These are phyloP conservation scores for Euthynnus affinis DNA, from an alignment of 2,797 vertebrate species.

Conservation along the genomic window DNA sequence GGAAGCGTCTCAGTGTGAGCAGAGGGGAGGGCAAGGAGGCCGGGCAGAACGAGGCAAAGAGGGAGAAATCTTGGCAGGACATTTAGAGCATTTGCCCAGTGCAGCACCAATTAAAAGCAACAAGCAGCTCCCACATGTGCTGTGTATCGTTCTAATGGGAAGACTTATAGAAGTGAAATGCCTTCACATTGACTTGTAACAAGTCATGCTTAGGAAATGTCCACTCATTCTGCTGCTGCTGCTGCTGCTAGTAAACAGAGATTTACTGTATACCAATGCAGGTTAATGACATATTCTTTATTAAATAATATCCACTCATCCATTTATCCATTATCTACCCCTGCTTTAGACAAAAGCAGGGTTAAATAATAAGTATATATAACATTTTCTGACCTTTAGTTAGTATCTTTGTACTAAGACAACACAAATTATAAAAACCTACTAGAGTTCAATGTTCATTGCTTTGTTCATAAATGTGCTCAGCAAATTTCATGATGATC, in stretches of 20 bases:
- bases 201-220: not conserved
- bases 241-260: not conserved
- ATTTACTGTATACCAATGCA: not conserved
- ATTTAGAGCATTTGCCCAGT: constrained; percentile 26
- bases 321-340: no score
- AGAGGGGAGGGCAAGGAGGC: constrained; percentile 28
- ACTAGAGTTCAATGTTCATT: no score
- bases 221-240: not conserved
- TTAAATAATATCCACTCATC: not conserved
- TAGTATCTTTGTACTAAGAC: no score
- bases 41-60: constrained; percentile 3
- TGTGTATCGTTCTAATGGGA: constrained; percentile 35
- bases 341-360: no score
- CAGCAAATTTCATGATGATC: not conserved
- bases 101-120: constrained; percentile 54
- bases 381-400: no score
- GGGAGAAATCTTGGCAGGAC: constrained; percentile 27
- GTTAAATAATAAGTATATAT: not conserved
- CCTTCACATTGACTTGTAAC: not conserved
- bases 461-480: not conserved
- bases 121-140: constrained; percentile 36
- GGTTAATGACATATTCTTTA: not conserved
- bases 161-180: not conserved
- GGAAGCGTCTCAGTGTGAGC: constrained; percentile 25
- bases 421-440: no score